Evolutionary conservation across 30 jellyfish, hydroid and myxozoan genomes (phyloP).

Genomic region (Aurelia sp.): DNA sequence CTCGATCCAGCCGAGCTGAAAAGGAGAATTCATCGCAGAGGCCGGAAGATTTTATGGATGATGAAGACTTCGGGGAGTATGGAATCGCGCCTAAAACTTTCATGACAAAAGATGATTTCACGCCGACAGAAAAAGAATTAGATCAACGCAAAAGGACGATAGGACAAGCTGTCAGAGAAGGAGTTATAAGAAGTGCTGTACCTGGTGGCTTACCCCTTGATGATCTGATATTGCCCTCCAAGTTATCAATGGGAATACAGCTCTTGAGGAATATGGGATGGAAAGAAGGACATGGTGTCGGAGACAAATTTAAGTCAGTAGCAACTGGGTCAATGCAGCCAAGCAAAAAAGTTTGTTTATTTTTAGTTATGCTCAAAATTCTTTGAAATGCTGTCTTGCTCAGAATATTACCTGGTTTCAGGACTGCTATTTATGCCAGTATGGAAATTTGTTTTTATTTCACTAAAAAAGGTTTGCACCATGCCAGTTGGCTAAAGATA

Average conservation of each 20-base stretch:
- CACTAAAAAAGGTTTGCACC: no score
- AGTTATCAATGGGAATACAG: conserved; percentile 80
- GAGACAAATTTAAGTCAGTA: conserved; percentile 69
- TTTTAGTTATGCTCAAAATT: no score
- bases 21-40: conserved; percentile 35
- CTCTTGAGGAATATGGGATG: conserved; percentile 96
- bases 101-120: conserved; percentile 64
- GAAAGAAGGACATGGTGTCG: conserved; percentile 99
- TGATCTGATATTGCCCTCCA: conserved; percentile 77
- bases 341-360: no score
- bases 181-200: conserved; percentile 85
- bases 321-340: neutral
- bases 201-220: conserved; percentile 91
- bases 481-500: no score
- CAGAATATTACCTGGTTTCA: no score
- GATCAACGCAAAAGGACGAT: conserved; percentile 56
- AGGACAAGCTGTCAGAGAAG: conserved; percentile 80
- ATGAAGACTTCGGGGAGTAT: conserved; percentile 92
- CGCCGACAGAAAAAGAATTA: conserved; percentile 72
- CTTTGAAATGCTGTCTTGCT: no score
- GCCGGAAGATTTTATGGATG: conserved; percentile 99
- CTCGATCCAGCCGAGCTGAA: conserved; percentile 70
- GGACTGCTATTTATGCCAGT: no score
- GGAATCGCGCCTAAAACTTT: conserved; percentile 96
- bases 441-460: no score